Evolutionary conservation across 2,888 invertebrate species (phyloP), one percentile per base, ranked within the genome.

Genomic region (Keiferia lycopersicella): DNA sequence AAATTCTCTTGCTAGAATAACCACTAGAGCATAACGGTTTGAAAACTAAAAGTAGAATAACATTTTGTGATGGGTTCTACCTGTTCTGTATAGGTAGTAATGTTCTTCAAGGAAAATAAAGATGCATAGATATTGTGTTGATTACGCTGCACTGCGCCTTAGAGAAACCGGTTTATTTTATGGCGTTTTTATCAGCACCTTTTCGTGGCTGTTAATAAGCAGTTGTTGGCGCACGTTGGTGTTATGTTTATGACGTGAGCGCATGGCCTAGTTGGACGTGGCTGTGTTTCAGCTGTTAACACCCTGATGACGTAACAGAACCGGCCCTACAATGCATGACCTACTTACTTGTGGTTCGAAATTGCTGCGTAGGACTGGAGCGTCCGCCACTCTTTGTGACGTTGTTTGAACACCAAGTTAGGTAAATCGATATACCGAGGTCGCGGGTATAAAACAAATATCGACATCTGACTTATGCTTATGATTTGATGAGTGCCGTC

Each of bases 251-350:
- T 77, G 75, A 77, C 76, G 78, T 77, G 77, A 82, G 82, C 82
- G 80, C 82, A 83, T 88, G 89, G 88, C 89, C 89, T 75, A 89
- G 75, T 88, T 91, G 84, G 81, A 85, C 76, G 81, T 75, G 77
- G 75, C 79, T 74, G 70, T 76, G 80, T 84, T 87, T 82, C 83
- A 84, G 83, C 71, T 72, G 70, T 77, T 72, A 73, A 39, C 63
- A 60, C 58, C 63, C 69, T 70, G 72, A 74, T 88, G 88, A 86
- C 85, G 88, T 76, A 87, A 88, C 75, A 64, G 66, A 68, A 75
- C 72, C 79, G 79, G 80, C 77, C 77, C 74, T 71, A 69, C 70
- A 72, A 70, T 74, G 70, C 64, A 68, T 68, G 70, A 75, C 71
- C 69, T 70, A 75, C 71, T 76, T 70, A 75, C 71, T 76, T 75